Base-by-base conservation (phyloP, 2,888 invertebrate genomes). In the Aphrophora alni region DNA sequence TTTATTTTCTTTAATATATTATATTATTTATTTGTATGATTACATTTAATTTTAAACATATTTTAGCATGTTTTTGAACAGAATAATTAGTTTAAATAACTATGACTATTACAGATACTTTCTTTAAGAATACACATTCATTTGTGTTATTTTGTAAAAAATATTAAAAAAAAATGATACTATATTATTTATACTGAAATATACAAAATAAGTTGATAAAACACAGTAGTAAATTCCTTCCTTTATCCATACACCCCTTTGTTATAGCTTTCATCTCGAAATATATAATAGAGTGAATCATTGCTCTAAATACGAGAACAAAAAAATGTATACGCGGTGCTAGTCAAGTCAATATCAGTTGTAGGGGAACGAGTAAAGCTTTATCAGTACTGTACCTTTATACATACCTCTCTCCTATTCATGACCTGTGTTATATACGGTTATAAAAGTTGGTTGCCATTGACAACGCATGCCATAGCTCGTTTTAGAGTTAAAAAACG, bases 381-480 rank as follows among this genome's bases (percentile, higher is more conserved):
- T 59, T 59, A 59, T 59, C 59, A 59, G 59, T 59, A 59, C 21
- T 59, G 59, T 59, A 59, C 59, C 59, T 59, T 59, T 59, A 59
- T 21, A 59, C 59, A 21, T n/a, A 59, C 59, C 59, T n/a, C 59
- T 59, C 59, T 59, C 21, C 59, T 59, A 59, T 59, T 59, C 59
- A 59, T 59, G 59, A 59, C 21, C 59, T 21, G 59, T 59, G 59
- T 59, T 59, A 59, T 59, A 59, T 59, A 21, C 21, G 21, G 59
- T 59, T 59, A 59, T 59, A 59, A 59, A 59, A 59, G 59, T 59
- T 59, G 59, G 59, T 59, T 59, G 59, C 59, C 59, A 59, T 59
- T 59, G 59, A 21, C 59, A 59, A 59, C 59, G 59, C 59, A 14
- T 59, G 59, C 59, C 59, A 59, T 59, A n/a, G 21, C 59, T 59